phyloP scores from a whole-genome alignment of 2,797 vertebrate species.

The Helostoma temminkii region DNA sequence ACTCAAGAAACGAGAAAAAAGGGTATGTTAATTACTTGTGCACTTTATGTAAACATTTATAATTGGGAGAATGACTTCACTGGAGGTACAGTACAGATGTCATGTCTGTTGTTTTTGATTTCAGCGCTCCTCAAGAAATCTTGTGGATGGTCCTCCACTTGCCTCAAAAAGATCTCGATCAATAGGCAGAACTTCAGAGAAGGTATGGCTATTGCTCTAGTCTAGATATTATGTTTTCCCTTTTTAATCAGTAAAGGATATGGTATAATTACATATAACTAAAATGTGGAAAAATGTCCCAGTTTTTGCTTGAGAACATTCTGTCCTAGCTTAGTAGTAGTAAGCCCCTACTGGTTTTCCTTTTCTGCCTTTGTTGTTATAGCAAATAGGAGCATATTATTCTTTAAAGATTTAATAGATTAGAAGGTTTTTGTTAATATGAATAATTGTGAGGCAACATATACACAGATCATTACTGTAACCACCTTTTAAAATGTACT shows the following conservation, averaged over 20 bases:
- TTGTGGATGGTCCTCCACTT: conserved; percentile 89
- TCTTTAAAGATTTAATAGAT: no score
- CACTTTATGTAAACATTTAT: not conserved
- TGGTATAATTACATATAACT: not conserved
- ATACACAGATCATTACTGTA: no score
- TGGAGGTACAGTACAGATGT: not conserved
- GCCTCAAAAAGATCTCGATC: conserved; percentile 91
- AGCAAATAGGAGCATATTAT: no score
- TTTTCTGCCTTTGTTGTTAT: no score
- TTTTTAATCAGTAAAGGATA: not conserved
- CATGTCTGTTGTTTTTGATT: conserved; percentile 41
- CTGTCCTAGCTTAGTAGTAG: no score
- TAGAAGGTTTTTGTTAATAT: no score
- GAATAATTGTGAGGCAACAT: no score
- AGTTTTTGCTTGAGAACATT: no score
- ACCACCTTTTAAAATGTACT: not conserved
- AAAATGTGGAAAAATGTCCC: no score
- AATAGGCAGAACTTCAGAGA: conserved; percentile 85
- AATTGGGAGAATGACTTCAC: not conserved
- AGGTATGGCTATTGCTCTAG: conserved; percentile 71
- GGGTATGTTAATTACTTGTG: conserved; percentile 81
- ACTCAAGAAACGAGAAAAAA: conserved; percentile 94
- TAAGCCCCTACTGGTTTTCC: no score
- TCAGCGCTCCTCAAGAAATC: conserved; percentile 93
- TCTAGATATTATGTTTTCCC: not conserved